Conservation (phyloP, 2,797 vertebrate genomes). For the Darevskia mixta region DNA sequence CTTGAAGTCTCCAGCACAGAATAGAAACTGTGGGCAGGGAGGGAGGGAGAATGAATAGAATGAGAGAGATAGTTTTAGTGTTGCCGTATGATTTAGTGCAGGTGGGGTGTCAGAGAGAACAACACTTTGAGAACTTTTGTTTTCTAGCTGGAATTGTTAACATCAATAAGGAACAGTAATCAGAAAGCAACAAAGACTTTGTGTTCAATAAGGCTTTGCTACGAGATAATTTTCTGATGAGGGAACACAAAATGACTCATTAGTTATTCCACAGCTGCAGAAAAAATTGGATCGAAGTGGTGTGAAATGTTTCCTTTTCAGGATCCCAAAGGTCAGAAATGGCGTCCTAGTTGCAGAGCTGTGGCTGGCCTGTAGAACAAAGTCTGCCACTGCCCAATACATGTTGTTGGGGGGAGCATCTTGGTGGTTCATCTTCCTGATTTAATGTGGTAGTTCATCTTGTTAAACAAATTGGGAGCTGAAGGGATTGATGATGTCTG, state of each 20-base stretch:
- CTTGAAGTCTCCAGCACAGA: not conserved
- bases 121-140: not conserved
- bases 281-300: not conserved
- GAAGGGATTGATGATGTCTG: not conserved
- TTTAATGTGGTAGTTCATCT: not conserved
- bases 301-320: constrained; percentile 11
- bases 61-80: not conserved
- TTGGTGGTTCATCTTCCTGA: not conserved
- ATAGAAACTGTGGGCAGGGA: not conserved
- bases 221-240: not conserved
- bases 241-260: not conserved
- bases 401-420: not conserved
- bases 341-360: not conserved
- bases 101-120: not conserved
- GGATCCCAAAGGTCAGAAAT: not conserved
- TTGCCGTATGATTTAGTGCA: not conserved
- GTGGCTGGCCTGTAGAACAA: not conserved
- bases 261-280: not conserved
- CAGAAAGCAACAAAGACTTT: no score
- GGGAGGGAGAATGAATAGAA: not conserved
- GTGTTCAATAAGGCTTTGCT: not conserved
- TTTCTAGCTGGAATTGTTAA: constrained; percentile 6
- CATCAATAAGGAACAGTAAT: not conserved
- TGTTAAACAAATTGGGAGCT: not conserved
- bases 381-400: not conserved